Evolutionary conservation across 2,797 vertebrate species (phyloP), one percentile per base, ranked within the genome.

Genomic region (Varecia variegata): DNA sequence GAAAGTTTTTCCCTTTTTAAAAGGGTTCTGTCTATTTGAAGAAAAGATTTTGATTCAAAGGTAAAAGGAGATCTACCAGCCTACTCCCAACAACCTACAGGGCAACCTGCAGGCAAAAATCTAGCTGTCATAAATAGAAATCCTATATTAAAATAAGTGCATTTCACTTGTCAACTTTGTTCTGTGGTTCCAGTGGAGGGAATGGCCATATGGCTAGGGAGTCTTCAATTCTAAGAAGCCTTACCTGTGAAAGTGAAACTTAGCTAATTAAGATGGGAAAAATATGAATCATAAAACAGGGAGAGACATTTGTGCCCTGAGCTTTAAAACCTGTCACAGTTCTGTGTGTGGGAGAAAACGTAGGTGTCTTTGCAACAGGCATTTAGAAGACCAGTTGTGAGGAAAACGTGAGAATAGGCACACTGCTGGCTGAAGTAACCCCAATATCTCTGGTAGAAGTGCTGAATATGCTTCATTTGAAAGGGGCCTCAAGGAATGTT

Each of bases 81-180:
- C 23, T 74, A 96, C 45, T 96, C 30, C 30, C 35, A 87, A 60
- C 25, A 94, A 1, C 27, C 3, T 79, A 74, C 8, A 62, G n/a
- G 54, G 54, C 23, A 93, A 96, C n/a, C 58, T 95, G 15, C 65
- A 95, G 70, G 76, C 45, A 94, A 95, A 73, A 88, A 13, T 54
- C 18, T 54, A 56, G 23, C 58, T 71, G 43, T 95, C 30, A 83
- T 56, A 93, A 83, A 88, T 67, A 87, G 52, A 88, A 86, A 92
- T 77, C 1, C 21, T 82, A 25, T n/a, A 43, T 40, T 84, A 77
- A 92, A 96, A 87, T 94, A 82, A 70, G 27, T 50, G 2, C 13
- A 54, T 90, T 92, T 95, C 73, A 84, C n/a, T 60, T 73, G 43
- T 71, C 62, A 88, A 17, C 25, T 94, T 58, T 58, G 38, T 88